Conservation (phyloP, 2,888 invertebrate genomes). For the Phyllotreta striolata region DNA sequence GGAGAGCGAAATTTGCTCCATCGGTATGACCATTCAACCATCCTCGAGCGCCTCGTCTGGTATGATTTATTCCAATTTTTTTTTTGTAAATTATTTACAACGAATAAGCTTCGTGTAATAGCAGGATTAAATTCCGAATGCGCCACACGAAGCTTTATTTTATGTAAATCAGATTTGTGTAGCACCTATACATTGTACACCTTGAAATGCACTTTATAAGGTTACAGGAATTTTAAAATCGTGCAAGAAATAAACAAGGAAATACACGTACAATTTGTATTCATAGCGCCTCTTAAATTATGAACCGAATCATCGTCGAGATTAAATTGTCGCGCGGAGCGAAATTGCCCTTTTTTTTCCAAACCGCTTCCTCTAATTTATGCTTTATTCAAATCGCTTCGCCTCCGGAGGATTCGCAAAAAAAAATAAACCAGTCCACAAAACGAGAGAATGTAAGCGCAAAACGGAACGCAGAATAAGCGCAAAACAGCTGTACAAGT, state of each 20-base stretch:
- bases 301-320: slow-evolving; percentile 4
- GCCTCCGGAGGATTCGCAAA: no score
- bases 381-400: no score
- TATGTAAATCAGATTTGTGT: no score
- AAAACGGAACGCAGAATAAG: no score
- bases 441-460: no score
- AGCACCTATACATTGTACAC: slow-evolving; percentile 1
- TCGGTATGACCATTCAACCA: slow-evolving; percentile 82
- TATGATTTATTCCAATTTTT: no score
- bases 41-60: slow-evolving; percentile 80
- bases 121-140: no score
- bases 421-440: no score
- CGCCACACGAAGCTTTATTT: no score
- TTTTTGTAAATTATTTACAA: neutral
- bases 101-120: no score
- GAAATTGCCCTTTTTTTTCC: neutral
- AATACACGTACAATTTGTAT: slow-evolving; percentile 26
- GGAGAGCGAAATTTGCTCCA: slow-evolving; percentile 81
- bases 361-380: no score
- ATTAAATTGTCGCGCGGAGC: slow-evolving; percentile 1
- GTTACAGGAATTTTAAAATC: neutral
- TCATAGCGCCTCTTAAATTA: slow-evolving; percentile 29
- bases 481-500: no score
- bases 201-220: neutral
- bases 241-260: neutral